Evolutionary conservation across 1,140 invertebrate genomes (phyloP).

Genomic region (Aleiodes sp.): DNA sequence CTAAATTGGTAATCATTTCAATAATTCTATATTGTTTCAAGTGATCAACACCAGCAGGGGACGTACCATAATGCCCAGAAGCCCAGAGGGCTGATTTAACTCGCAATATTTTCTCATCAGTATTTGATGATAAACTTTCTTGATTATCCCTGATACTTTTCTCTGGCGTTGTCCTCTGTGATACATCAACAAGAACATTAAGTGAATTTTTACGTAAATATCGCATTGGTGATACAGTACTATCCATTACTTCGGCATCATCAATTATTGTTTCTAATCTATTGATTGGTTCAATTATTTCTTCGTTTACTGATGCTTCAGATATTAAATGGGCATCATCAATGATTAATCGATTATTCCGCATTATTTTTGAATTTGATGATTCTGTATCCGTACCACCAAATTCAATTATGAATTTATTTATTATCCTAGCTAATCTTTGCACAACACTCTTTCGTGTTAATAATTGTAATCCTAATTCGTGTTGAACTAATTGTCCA

Average conservation of each 20-base stretch:
- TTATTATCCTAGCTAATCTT: slow-evolving; percentile 52
- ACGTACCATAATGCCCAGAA: slow-evolving; percentile 83
- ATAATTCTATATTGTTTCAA: slow-evolving; percentile 73
- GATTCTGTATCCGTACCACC: slow-evolving; percentile 40
- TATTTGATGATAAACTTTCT: slow-evolving; percentile 36
- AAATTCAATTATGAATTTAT: slow-evolving; percentile 55
- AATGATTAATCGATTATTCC: slow-evolving; percentile 39
- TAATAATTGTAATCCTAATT: slow-evolving; percentile 76
- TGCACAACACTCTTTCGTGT: slow-evolving; percentile 61
- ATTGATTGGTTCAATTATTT: slow-evolving; percentile 45
- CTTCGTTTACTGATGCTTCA: slow-evolving; percentile 49
- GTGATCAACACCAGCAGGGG: slow-evolving; percentile 76
- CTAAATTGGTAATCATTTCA: slow-evolving; percentile 74
- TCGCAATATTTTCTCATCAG: slow-evolving; percentile 71
- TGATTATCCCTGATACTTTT: slow-evolving; percentile 51
- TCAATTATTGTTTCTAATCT: slow-evolving; percentile 61
- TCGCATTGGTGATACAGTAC: slow-evolving; percentile 46
- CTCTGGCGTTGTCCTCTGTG: slow-evolving; percentile 57
- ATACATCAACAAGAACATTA: slow-evolving; percentile 59
- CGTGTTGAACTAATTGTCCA: slow-evolving; percentile 84
- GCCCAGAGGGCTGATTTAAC: slow-evolving; percentile 93
- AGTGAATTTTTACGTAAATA: slow-evolving; percentile 46
- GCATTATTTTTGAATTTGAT: slow-evolving; percentile 39
- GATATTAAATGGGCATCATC: slow-evolving; percentile 49
- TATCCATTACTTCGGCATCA: slow-evolving; percentile 56